phyloP scores from a whole-genome alignment of 2,797 vertebrate species.

The Chelon auratus region DNA sequence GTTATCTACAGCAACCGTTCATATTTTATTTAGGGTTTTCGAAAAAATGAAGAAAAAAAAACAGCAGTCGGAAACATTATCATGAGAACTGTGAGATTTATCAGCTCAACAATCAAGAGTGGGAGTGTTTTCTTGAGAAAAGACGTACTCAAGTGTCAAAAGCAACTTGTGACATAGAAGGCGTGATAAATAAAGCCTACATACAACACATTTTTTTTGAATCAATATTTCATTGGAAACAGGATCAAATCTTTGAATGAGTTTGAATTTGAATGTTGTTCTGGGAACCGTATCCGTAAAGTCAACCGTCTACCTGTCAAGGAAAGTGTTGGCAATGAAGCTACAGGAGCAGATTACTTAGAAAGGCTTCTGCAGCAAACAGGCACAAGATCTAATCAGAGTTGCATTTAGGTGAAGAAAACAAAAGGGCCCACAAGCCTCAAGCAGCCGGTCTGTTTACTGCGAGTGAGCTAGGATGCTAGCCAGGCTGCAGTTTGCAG shows the following conservation, averaged over 20 bases:
- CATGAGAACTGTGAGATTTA: not conserved
- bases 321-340: slow-evolving; percentile 18
- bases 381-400: slow-evolving; percentile 26
- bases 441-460: slow-evolving; percentile 6
- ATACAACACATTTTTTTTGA: too few species aligned
- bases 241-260: too few species aligned
- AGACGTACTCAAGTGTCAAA: not conserved
- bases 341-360: slow-evolving; percentile 22
- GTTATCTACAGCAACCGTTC: too few species aligned
- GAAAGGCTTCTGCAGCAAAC: slow-evolving; percentile 23
- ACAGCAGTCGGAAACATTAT: not conserved
- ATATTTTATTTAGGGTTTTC: too few species aligned
- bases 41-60: too few species aligned
- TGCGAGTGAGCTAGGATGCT: not conserved
- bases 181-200: too few species aligned
- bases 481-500: slow-evolving; percentile 35
- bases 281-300: slow-evolving; percentile 1
- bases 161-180: not conserved
- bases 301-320: not conserved
- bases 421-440: slow-evolving; percentile 11
- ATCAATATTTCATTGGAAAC: too few species aligned
- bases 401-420: slow-evolving; percentile 22
- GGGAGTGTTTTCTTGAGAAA: not conserved
- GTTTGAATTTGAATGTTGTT: not conserved
- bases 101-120: not conserved